Evolutionary conservation across 2,888 invertebrate species (phyloP), one percentile per base, ranked within the genome.

Genomic region (Orthosia incerta): DNA sequence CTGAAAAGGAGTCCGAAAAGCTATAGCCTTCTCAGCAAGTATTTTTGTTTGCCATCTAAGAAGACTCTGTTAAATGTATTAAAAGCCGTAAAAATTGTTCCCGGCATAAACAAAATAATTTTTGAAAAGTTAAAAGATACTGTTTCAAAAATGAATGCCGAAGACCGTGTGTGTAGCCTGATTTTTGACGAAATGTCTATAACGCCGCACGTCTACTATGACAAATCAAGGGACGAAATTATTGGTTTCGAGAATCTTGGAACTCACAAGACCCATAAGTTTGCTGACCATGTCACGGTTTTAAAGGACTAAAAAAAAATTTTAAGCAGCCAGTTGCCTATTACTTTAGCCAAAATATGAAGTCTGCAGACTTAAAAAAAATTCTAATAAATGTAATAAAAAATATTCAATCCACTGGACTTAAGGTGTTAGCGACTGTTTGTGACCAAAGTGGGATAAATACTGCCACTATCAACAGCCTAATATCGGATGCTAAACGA

Each of bases 11-110:
- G 57, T 57, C 57, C 26, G 31, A 57, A 57, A 57, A 13, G 53
- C 7, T 53, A 53, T 53, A 53, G 61, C 56, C 55, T 65, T 65
- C 59, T 39, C 13, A 59, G 59, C 39, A 59, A 59, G n/a, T 59
- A 59, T 59, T 59, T 59, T 59, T 59, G 31, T 59, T 39, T 59
- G 59, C 59, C 59, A 59, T 59, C 59, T n/a, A n/a, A n/a, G n/a
- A n/a, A n/a, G n/a, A n/a, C n/a, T n/a, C n/a, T n/a, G n/a, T n/a
- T n/a, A n/a, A n/a, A n/a, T n/a, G n/a, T n/a, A n/a, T n/a, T n/a
- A n/a, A n/a, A n/a, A n/a, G n/a, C n/a, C n/a, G n/a, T n/a, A n/a
- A n/a, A n/a, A n/a, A n/a, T n/a, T n/a, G n/a, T n/a, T n/a, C n/a
- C n/a, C n/a, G n/a, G n/a, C n/a, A n/a, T n/a, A n/a, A n/a, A n/a